Base-by-base conservation (phyloP, 2,888 invertebrate genomes). In the Germaria angustata region DNA sequence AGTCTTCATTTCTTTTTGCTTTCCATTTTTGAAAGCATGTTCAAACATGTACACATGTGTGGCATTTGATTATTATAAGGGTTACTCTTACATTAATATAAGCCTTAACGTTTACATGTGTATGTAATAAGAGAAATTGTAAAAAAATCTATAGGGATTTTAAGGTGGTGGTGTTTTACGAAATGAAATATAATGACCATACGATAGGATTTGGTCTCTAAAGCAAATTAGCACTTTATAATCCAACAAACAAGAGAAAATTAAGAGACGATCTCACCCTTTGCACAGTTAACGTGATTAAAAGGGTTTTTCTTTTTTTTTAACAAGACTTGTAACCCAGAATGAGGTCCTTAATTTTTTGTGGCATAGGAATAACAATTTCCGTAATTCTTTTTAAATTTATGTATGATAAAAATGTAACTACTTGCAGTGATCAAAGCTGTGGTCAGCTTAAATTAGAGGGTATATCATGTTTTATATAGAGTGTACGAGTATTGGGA, bases 161-260 rank as follows among this genome's bases (percentile, higher is more conserved):
- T 51, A 81, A 34, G 77, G 71, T 61, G 72, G 61, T 61, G 36
- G 32, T 61, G 46, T 72, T 77, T 61, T 46, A 41, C 51, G 53
- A 55, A 68, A 61, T 77, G 68, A 61, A 66, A 69, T 68, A 57
- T 81, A 78, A 78, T 69, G 73, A 68, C 78, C 73, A 61, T 55
- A 44, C 63, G 63, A 81, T 34, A 46, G 55, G 46, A 68, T 81
- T 55, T 68, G 39, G 17, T 24, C 75, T 65, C 28, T 44, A 36
- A 36, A 9, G 24, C n/a, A 20, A 20, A 39, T 76, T 76, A 76
- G 57, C 75, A 76, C 75, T 57, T 46, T 32, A 57, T 49, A 66
- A 66, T 15, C 24, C 53, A 41, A 28, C 17, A 57, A n/a, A 17
- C 8, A 39, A 22, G 41, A 20, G 8, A 28, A 28, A 34, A 1